Conservation (phyloP, 2,113 vertebrate genomes). For the Opisthocomus hoazin region DNA sequence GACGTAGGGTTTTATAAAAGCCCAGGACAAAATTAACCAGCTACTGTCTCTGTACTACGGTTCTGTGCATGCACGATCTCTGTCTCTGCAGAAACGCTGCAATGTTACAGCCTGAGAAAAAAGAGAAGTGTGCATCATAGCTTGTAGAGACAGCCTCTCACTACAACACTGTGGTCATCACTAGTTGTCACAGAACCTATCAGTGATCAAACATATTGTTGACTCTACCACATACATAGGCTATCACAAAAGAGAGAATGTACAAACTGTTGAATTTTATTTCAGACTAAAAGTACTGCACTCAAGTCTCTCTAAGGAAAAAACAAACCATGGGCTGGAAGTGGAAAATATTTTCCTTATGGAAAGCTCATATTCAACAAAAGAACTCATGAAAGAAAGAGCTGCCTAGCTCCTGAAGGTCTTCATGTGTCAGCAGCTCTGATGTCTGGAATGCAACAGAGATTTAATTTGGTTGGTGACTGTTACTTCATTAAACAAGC, state of each 20-base stretch:
- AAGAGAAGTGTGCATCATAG: background rate
- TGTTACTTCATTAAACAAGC: background rate
- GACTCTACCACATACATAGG: background rate
- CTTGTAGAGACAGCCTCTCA: background rate
- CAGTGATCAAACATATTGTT: background rate
- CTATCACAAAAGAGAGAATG: background rate
- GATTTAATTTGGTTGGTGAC: background rate
- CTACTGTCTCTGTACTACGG: background rate
- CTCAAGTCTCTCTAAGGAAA: background rate
- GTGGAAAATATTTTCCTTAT: background rate
- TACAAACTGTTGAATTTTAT: background rate
- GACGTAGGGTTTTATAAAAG: background rate
- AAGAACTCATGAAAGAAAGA: background rate
- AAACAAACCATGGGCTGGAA: background rate
- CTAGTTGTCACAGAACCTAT: background rate
- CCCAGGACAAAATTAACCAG: slow-evolving; percentile 18
- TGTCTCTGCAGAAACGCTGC: background rate
- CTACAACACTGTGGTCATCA: background rate
- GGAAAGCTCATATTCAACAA: background rate
- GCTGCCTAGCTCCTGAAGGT: background rate
- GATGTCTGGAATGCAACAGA: background rate
- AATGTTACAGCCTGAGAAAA: background rate
- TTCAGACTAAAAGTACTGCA: background rate
- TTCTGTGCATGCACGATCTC: background rate
- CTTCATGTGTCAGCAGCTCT: background rate